Conservation (phyloP, 2,888 invertebrate species). For the Xestia rhomboidea region DNA sequence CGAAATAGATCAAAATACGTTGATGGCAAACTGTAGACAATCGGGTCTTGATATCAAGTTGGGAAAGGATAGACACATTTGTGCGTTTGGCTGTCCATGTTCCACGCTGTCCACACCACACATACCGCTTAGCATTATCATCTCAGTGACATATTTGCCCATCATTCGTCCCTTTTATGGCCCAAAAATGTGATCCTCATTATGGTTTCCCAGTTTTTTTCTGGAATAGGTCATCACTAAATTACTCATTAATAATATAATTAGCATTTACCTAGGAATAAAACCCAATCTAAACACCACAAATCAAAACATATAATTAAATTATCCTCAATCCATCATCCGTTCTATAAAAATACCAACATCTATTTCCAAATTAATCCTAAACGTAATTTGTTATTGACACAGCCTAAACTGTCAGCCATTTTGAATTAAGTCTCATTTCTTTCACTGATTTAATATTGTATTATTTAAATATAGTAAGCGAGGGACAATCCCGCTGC, state of each 20-base stretch:
- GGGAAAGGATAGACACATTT: too few relatives aligned
- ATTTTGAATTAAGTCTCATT: slow-evolving; percentile 43
- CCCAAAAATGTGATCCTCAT: not conserved
- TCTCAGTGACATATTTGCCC: not conserved
- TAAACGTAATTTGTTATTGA: slow-evolving; percentile 43
- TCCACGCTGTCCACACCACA: too few relatives aligned
- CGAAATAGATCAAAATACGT: too few relatives aligned
- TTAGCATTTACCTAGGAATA: not conserved
- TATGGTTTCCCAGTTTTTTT: not conserved
- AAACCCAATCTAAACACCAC: not conserved
- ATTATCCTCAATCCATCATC: not conserved
- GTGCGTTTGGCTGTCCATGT: too few relatives aligned
- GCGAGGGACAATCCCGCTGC: slow-evolving; percentile 50
- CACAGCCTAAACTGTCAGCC: slow-evolving; percentile 5
- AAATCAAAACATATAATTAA: not conserved
- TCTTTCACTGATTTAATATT: slow-evolving; percentile 41
- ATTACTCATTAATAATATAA: not conserved
- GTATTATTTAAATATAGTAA: slow-evolving; percentile 50
- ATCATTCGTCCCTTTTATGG: not conserved
- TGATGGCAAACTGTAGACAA: too few relatives aligned
- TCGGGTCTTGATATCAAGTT: too few relatives aligned
- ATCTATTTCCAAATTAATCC: slow-evolving; percentile 7
- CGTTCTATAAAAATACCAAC: slow-evolving; percentile 4
- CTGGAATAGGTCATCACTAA: not conserved
- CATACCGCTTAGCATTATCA: not conserved